Conservation (phyloP, 1,140 invertebrate genomes). For the Drosophila auraria region DNA sequence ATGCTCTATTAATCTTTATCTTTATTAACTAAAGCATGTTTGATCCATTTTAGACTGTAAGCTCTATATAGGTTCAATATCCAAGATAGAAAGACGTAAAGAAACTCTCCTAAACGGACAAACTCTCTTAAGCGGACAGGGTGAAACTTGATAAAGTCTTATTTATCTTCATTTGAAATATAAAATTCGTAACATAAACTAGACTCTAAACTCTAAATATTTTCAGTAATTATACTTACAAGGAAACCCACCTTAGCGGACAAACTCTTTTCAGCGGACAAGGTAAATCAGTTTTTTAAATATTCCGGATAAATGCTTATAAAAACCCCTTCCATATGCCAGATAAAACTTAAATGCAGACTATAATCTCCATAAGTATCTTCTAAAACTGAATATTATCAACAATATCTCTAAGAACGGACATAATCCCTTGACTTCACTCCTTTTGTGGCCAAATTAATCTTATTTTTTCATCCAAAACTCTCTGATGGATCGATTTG, state of each 20-base stretch:
- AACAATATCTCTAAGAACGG: not conserved
- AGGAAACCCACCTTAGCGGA: not conserved
- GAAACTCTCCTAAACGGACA: not conserved
- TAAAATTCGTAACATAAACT: no score
- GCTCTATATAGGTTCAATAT: no score
- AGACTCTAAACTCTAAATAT: no score
- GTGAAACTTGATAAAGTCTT: not conserved
- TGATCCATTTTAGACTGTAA: no score
- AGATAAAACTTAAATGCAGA: not conserved
- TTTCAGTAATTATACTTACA: not conserved
- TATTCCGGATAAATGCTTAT: not conserved
- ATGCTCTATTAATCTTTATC: not conserved
- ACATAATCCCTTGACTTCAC: no score
- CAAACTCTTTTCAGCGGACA: not conserved
- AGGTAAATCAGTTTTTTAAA: not conserved
- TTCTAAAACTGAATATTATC: not conserved
- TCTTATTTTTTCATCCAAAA: not conserved
- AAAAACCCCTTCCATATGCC: not conserved
- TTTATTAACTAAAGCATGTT: no score
- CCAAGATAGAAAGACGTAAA: no score
- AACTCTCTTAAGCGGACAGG: not conserved
- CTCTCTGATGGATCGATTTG: conserved; percentile 62
- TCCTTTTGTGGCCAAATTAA: not conserved
- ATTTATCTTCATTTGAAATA: not conserved
- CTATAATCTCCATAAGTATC: not conserved